Evolutionary conservation across 2,888 invertebrate species (phyloP), one percentile per base, ranked within the genome.

Genomic region (Chrysolina haemoptera): DNA sequence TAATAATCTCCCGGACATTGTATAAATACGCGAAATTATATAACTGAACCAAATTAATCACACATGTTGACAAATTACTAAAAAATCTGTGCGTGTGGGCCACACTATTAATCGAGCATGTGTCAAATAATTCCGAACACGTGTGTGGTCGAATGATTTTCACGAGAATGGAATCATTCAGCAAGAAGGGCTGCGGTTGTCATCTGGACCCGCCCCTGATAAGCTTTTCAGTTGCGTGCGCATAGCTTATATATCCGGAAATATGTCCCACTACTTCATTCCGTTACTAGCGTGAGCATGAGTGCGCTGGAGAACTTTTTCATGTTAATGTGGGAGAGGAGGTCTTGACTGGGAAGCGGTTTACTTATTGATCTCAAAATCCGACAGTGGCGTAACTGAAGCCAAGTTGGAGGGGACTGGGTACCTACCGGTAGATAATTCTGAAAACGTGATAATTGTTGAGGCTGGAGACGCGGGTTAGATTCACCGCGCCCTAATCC

Each of bases 301-400:
- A 59, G 59, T 35, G 59, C 35, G 59, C 59, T n/a, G 35, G 16
- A 16, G 22, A 35, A 59, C 27, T 59, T 59, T 59, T 59, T 27
- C 59, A 59, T 27, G 27, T 59, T 59, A n/a, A 27, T 59, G 59
- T 16, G 27, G 27, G 27, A 59, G 27, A 59, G 59, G 27, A 59
- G 53, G 53, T 55, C 53, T 55, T 55, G 12, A 55, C 59, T 27
- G 59, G 27, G 59, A 59, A 27, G 59, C 59, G 27, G 59, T 59
- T 59, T n/a, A 59, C 27, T 22, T 59, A 59, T 59, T 59, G 59
- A 59, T 59, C 59, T 27, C 27, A n/a, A 27, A 59, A 53, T 53
- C 53, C 53, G 53, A 22, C 59, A 59, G 59, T 22, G 59, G 59
- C n/a, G 59, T 59, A 22, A n/a, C 59, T 6, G 18, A 16, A 16